Conservation (phyloP, 2,797 vertebrate genomes). For the Enteromius viviparus region DNA sequence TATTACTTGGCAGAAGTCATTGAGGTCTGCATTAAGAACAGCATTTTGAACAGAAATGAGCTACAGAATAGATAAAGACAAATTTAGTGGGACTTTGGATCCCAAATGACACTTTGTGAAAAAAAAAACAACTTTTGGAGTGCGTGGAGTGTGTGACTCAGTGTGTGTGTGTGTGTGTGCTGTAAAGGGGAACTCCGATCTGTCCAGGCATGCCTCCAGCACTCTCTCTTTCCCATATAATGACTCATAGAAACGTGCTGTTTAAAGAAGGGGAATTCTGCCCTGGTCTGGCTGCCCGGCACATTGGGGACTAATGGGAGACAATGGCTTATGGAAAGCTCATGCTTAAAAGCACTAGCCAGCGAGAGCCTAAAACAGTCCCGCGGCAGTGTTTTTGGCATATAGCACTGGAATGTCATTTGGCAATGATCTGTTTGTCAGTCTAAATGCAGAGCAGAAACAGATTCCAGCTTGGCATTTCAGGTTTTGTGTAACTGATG, state of each 20-base stretch:
- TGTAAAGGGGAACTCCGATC: slow-evolving; percentile 63
- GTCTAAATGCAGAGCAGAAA: slow-evolving; percentile 50
- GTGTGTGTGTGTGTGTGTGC: slow-evolving; percentile 47
- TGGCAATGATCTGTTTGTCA: slow-evolving; percentile 51
- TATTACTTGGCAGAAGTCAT: slow-evolving; percentile 24
- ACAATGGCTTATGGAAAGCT: slow-evolving; percentile 47
- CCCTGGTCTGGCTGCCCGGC: slow-evolving; percentile 33
- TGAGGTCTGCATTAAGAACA: slow-evolving; percentile 6
- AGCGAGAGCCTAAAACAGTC: slow-evolving; percentile 4
- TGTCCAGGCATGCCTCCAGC: slow-evolving; percentile 59
- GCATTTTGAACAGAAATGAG: slow-evolving; percentile 12
- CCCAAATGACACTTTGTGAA: slow-evolving; percentile 24
- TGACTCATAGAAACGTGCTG: slow-evolving; percentile 61
- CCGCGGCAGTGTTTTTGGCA: slow-evolving; percentile 14
- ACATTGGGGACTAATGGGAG: slow-evolving; percentile 35
- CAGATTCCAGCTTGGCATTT: slow-evolving; percentile 47
- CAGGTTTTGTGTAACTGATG: slow-evolving; percentile 32
- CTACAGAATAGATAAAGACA: slow-evolving; percentile 33
- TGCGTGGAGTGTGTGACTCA: slow-evolving; percentile 39
- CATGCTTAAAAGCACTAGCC: slow-evolving; percentile 9
- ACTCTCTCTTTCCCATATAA: slow-evolving; percentile 57
- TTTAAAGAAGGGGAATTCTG: slow-evolving; percentile 58
- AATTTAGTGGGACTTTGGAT: slow-evolving; percentile 33
- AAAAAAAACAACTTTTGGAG: slow-evolving; percentile 20
- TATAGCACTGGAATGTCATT: slow-evolving; percentile 48